Evolutionary conservation across 2,113 vertebrate genomes (phyloP).

Genomic region (Phocoena phocoena): DNA sequence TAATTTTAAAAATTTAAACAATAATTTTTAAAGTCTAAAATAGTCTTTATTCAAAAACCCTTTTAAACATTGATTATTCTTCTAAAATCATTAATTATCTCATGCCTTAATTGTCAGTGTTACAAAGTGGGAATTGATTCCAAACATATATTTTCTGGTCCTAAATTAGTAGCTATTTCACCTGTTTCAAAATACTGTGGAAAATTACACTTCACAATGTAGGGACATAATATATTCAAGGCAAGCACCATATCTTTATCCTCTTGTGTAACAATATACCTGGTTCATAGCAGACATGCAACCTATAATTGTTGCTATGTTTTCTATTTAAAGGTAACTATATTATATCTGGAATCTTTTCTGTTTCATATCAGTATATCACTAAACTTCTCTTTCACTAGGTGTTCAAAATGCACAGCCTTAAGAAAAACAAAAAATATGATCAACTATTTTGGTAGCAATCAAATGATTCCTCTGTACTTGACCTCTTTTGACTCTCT

Average conservation of each 20-base stretch:
- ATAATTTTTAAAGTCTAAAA: conserved; percentile 46
- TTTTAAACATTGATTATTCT: conserved; percentile 45
- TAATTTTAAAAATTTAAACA: conserved; percentile 16
- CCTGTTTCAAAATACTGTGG: conserved; percentile 23
- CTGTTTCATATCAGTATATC: neutral
- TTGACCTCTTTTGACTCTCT: neutral
- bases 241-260: neutral
- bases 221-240: neutral
- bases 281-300: neutral
- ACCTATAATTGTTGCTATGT: neutral
- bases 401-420: neutral
- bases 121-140: conserved; percentile 11
- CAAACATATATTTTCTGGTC: conserved; percentile 57
- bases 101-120: conserved; percentile 28
- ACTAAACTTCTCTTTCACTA: neutral
- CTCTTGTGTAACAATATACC: neutral
- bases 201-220: neutral
- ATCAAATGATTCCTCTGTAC: neutral
- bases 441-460: neutral
- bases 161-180: conserved; percentile 41
- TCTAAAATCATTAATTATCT: conserved; percentile 52
- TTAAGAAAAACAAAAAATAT: neutral
- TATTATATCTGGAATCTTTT: neutral
- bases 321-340: conserved; percentile 3
- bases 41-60: conserved; percentile 32